These are phyloP conservation scores for Monopterus albus DNA, from an alignment of 2,113 vertebrate genomes.

Conservation along the genomic window DNA sequence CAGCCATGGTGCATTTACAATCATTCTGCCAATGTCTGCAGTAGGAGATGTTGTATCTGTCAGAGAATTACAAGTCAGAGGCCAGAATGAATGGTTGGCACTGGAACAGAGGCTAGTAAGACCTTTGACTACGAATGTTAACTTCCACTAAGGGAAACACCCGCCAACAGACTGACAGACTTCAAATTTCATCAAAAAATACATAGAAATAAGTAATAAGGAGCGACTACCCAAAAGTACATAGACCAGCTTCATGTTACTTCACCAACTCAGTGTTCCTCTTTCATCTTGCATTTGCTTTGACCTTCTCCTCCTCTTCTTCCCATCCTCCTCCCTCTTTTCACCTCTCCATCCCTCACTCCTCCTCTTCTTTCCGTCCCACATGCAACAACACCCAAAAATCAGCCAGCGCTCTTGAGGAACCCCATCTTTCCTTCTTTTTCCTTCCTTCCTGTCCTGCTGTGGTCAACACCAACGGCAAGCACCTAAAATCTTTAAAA, in stretches of 20 bases:
- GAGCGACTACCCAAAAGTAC: not conserved
- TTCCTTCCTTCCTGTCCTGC: slow-evolving; percentile 9
- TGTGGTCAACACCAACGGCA: slow-evolving; percentile 25
- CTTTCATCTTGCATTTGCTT: not conserved
- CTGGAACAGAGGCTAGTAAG: no score
- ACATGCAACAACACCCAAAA: slow-evolving; percentile 38
- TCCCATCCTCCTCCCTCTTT: not conserved
- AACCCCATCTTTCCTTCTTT: slow-evolving; percentile 15
- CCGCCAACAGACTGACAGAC: no score
- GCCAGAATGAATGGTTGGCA: no score
- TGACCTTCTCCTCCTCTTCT: not conserved
- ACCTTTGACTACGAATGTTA: no score
- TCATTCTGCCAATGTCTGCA: no score
- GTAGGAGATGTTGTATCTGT: no score
- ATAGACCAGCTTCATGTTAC: not conserved
- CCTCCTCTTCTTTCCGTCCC: not conserved
- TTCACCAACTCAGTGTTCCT: no score
- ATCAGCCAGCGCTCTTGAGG: slow-evolving; percentile 31
- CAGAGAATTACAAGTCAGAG: no score
- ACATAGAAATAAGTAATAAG: not conserved
- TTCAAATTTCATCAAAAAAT: not conserved
- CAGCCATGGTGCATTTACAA: no score
- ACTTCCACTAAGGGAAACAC: no score
- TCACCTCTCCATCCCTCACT: slow-evolving; percentile 5
- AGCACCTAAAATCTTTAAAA: slow-evolving; percentile 48